phyloP scores from a whole-genome alignment of 2,888 invertebrate genomes.

The Beris chalybata region DNA sequence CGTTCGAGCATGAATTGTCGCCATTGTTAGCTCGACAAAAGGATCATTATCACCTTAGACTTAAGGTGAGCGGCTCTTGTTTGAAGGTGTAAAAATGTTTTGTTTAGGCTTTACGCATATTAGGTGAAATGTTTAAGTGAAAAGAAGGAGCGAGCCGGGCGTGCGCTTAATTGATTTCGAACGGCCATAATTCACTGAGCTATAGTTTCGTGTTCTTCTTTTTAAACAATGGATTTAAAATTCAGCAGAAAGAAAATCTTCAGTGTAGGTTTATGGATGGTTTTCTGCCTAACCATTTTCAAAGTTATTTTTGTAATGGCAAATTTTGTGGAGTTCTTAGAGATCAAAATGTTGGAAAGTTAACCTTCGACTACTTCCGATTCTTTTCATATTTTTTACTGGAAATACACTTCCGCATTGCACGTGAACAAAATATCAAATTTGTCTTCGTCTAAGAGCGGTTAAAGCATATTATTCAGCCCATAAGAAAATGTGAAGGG shows the following conservation, averaged over 20 bases:
- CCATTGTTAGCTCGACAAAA: constrained; percentile 16
- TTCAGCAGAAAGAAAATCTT: constrained; percentile 4
- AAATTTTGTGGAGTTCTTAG: not conserved
- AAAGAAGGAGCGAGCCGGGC: constrained; percentile 19
- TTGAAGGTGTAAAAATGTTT: constrained; percentile 5
- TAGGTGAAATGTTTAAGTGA: not conserved
- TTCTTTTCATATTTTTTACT: too few relatives aligned
- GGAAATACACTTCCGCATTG: too few relatives aligned
- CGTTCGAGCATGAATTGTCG: constrained; percentile 22
- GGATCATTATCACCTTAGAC: constrained; percentile 24
- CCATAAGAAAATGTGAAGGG: too few relatives aligned
- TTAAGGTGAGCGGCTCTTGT: constrained; percentile 18
- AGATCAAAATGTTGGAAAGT: too few relatives aligned
- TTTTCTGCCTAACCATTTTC: not conserved
- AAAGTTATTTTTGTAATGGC: not conserved
- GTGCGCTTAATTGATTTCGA: constrained; percentile 18
- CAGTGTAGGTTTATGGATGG: not conserved
- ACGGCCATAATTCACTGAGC: constrained; percentile 19
- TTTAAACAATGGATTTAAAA: not conserved
- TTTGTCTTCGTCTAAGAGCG: too few relatives aligned
- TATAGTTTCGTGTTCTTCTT: not conserved
- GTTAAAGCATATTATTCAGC: too few relatives aligned
- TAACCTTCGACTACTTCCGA: too few relatives aligned
- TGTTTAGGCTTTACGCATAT: constrained; percentile 19
- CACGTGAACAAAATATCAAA: too few relatives aligned